phyloP scores from a whole-genome alignment of 2,113 vertebrate species.

The Bos javanicus region DNA sequence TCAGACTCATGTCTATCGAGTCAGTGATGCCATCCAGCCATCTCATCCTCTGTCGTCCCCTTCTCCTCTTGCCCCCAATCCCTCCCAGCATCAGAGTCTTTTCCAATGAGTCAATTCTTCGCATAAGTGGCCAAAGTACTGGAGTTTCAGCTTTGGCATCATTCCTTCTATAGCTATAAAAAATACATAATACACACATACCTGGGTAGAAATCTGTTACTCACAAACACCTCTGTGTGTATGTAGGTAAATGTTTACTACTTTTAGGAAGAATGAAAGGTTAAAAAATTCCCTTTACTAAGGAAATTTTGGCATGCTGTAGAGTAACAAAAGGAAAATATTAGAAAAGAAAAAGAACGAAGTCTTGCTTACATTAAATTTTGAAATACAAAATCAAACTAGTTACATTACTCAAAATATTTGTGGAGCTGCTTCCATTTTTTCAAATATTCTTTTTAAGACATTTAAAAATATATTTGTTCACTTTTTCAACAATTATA shows the following conservation, averaged over 20 bases:
- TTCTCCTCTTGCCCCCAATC: no score
- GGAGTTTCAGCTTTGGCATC: no score
- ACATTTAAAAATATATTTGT: neutral
- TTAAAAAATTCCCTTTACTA: neutral
- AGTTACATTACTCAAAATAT: neutral
- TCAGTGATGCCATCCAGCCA: no score
- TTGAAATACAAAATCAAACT: slow-evolving; percentile 30
- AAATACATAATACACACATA: neutral
- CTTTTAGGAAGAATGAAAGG: neutral
- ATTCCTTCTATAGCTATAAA: neutral
- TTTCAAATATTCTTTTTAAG: neutral
- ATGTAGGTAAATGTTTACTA: neutral
- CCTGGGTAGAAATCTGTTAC: neutral
- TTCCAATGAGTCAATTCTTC: no score
- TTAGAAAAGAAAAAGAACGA: neutral
- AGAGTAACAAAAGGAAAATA: neutral
- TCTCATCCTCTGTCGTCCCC: no score
- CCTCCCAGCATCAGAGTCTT: no score
- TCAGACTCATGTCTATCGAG: no score
- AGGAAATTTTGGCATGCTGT: neutral
- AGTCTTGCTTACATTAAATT: neutral
- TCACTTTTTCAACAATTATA: neutral
- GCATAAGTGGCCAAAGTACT: no score
- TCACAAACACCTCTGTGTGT: neutral
- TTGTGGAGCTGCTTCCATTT: neutral